Conservation (phyloP, 2,888 invertebrate genomes). For the Meteorus colon region DNA sequence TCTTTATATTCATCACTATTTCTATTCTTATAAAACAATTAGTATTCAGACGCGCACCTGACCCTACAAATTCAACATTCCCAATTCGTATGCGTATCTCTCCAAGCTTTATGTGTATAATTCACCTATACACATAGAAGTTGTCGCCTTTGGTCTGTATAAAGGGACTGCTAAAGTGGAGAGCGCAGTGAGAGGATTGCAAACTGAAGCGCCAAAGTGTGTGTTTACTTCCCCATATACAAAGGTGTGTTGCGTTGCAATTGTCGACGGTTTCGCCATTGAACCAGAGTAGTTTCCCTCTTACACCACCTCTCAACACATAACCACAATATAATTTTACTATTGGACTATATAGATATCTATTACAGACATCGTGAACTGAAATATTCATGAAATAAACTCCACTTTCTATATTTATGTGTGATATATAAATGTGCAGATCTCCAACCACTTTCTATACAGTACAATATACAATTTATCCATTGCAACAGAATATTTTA, state of each 20-base stretch:
- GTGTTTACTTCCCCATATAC: not conserved
- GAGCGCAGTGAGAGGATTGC: slow-evolving; percentile 12
- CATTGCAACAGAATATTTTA: not conserved
- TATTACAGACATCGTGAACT: slow-evolving; percentile 66
- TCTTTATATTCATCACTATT: slow-evolving; percentile 32
- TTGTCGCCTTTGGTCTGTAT: not conserved
- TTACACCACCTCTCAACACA: slow-evolving; percentile 12
- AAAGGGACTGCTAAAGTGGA: slow-evolving; percentile 5
- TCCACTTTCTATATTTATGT: slow-evolving; percentile 45
- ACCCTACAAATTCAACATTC: not conserved
- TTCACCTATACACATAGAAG: not conserved
- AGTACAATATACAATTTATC: not conserved
- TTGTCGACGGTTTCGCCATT: not conserved
- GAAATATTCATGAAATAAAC: slow-evolving; percentile 72
- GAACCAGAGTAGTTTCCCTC: not conserved
- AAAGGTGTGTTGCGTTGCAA: not conserved
- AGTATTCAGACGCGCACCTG: slow-evolving; percentile 61
- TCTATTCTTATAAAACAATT: slow-evolving; percentile 62
- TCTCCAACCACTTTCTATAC: not conserved
- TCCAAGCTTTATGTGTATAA: too few species aligned
- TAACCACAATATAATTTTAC: slow-evolving; percentile 42
- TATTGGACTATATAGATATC: slow-evolving; percentile 62
- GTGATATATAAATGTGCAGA: not conserved
- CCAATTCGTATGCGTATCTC: too few species aligned
- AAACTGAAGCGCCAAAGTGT: not conserved